phyloP scores from a whole-genome alignment of 2,113 vertebrate species.

The Eublepharis macularius region DNA sequence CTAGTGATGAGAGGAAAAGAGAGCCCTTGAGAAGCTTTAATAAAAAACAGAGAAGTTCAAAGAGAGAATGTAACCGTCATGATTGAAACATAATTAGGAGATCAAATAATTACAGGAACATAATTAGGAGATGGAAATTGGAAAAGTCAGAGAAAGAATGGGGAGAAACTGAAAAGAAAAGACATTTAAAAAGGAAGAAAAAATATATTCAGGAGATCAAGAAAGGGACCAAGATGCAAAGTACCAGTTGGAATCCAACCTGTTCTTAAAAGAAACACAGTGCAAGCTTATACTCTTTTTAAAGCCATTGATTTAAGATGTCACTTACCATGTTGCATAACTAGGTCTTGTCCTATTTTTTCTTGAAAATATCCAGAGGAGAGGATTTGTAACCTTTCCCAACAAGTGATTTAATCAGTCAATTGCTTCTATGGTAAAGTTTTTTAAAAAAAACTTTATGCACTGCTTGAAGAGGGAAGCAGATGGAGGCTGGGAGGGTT shows the following conservation, averaged over 20 bases:
- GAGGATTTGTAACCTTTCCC: not conserved
- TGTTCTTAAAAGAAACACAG: not conserved
- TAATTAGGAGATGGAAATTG: not conserved
- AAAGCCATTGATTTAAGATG: no score
- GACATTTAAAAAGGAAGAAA: not conserved
- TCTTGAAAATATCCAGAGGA: not conserved
- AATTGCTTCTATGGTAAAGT: not conserved
- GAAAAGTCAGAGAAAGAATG: not conserved
- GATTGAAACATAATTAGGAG: fast-evolving
- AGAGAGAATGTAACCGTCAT: not conserved
- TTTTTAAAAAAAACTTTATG: no score
- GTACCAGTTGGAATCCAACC: not conserved
- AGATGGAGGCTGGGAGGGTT: no score
- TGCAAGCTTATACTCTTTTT: no score
- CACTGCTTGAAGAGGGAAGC: no score
- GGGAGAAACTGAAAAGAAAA: not conserved
- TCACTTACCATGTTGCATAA: not conserved
- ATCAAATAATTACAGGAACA: not conserved
- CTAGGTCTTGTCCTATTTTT: not conserved
- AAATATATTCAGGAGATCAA: not conserved
- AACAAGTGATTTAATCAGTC: not conserved
- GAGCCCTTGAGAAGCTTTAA: fast-evolving
- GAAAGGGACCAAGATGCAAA: not conserved
- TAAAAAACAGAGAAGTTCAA: not conserved
- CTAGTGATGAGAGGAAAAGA: not conserved